Conservation (phyloP, 2,797 vertebrate species). For the Distichodus sexfasciatus region DNA sequence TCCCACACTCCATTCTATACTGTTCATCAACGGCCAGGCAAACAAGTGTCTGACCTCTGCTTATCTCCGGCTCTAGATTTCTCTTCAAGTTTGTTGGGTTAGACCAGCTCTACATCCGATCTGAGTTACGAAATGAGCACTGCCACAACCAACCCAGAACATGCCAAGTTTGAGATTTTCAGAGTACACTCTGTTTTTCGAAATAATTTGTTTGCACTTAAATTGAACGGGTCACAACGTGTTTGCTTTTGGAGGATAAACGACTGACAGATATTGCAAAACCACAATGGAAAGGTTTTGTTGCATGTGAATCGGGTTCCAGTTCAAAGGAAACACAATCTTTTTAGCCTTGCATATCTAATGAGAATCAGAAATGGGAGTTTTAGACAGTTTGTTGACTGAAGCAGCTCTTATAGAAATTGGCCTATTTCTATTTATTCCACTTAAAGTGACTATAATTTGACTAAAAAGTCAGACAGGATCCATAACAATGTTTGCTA, state of each 20-base stretch:
- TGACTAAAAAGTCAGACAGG: too few species aligned
- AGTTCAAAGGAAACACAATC: conserved; percentile 12
- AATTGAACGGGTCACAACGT: conserved; percentile 13
- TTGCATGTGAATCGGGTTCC: conserved; percentile 15
- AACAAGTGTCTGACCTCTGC: conserved; percentile 45
- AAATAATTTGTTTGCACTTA: conserved; percentile 17
- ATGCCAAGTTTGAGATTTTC: conserved; percentile 13
- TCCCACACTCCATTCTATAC: conserved; percentile 5
- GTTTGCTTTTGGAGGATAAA: conserved; percentile 43
- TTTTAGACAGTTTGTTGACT: conserved; percentile 11
- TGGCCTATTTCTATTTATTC: neutral
- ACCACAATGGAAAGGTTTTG: conserved; percentile 25
- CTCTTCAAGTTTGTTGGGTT: conserved; percentile 37
- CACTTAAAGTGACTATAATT: neutral
- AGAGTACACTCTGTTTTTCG: conserved; percentile 21
- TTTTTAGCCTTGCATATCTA: conserved; percentile 7
- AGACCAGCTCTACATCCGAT: conserved; percentile 46
- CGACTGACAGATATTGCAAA: conserved; percentile 25
- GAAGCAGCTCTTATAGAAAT: conserved; percentile 15
- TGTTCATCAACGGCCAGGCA: conserved; percentile 27
- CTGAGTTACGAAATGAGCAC: conserved; percentile 36
- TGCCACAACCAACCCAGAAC: conserved; percentile 25
- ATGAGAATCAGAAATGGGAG: conserved; percentile 1
- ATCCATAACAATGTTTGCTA: neutral
- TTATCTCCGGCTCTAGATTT: conserved; percentile 41